Base-by-base conservation (phyloP, 1,140 invertebrate species). In the Micrasema longulum region DNA sequence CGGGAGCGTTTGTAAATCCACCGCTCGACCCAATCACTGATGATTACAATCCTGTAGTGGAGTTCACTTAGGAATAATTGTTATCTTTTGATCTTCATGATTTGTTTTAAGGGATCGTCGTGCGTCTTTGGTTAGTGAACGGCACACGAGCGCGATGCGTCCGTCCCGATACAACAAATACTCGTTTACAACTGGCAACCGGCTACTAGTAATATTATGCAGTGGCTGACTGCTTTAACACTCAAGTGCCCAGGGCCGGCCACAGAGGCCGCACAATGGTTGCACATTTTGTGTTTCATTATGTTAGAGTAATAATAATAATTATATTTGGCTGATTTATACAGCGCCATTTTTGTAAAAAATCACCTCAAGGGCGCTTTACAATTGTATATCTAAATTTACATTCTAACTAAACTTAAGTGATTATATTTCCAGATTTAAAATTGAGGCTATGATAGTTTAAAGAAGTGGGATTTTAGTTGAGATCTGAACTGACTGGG, bases 21-120 rank as follows among this genome's bases (percentile, higher is more conserved):
- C 36, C 22, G 57, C 22, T 4, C 57, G 57, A n/a, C n/a, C n/a
- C n/a, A n/a, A n/a, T n/a, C 35, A 2, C 7, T 7, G 53, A 11
- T 36, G 12, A n/a, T 35, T 12, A 63, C 57, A 63, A 57, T 53
- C 57, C 57, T n/a, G 36, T n/a, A 7, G 16, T 22, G 36, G 36
- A 31, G 45, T 63, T 36, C 57, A 63, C 57, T 45, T 23, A 23
- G 35, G 55, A 23, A 53, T 26, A 60, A 60, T 60, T n/a, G 55
- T 60, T 60, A 60, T 60, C 55, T 60, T 60, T 60, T 38, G 55
- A 18, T 60, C 55, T 60, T 45, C 57, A 63, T 63, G 20, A 35
- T 45, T 63, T 20, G 2, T 43, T 45, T 36, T 23, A 20, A n/a
- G 57, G n/a, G 57, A 12, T 63, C 41, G 16, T 53, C 22, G 50